A percentile compares a stretch with the other conserved stretches of the same genome.
Evolutionary conservation across 2,888 invertebrate species (phyloP).

Genomic region (Agrotis exclamationis): DNA sequence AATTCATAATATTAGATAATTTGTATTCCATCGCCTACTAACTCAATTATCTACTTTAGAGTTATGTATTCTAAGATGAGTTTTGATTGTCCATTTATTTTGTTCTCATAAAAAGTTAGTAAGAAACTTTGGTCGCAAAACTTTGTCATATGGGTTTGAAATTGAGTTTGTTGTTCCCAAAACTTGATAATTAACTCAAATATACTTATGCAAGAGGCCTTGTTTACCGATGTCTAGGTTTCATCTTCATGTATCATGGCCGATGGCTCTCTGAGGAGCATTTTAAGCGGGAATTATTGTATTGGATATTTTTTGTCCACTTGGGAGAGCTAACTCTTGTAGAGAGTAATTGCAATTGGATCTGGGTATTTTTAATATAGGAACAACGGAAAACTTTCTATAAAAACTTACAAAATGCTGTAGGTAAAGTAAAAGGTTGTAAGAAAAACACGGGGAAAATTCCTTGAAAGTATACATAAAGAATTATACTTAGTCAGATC

Average conservation of each 20-base stretch:
- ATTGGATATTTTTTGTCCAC: slow-evolving; percentile 18
- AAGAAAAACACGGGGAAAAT: neutral
- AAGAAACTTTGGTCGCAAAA: neutral
- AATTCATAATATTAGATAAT: slow-evolving; percentile 5
- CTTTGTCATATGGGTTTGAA: neutral
- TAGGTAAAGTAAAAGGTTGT: neutral
- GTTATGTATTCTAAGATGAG: neutral
- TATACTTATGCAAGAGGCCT: neutral
- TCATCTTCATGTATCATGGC: slow-evolving; percentile 23
- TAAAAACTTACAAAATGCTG: too few relatives aligned
- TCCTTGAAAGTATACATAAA: neutral
- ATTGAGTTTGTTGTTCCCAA: neutral
- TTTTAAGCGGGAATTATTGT: slow-evolving; percentile 22
- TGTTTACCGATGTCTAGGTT: slow-evolving; percentile 32
- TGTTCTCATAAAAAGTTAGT: neutral
- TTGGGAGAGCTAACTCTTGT: slow-evolving; percentile 5
- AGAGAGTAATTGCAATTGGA: slow-evolving; percentile 1
- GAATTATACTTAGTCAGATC: neutral
- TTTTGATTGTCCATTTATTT: neutral
- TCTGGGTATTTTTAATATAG: neutral
- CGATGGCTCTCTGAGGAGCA: slow-evolving; percentile 27
- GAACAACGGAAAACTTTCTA: too few relatives aligned
- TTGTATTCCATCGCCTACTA: neutral
- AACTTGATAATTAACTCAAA: neutral
- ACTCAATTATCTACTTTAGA: neutral